A percentile compares a stretch with the other conserved stretches of the same genome.
These are phyloP conservation scores for Manis javanica DNA, from an alignment of 2,797 vertebrate species.

Conservation along the genomic window DNA sequence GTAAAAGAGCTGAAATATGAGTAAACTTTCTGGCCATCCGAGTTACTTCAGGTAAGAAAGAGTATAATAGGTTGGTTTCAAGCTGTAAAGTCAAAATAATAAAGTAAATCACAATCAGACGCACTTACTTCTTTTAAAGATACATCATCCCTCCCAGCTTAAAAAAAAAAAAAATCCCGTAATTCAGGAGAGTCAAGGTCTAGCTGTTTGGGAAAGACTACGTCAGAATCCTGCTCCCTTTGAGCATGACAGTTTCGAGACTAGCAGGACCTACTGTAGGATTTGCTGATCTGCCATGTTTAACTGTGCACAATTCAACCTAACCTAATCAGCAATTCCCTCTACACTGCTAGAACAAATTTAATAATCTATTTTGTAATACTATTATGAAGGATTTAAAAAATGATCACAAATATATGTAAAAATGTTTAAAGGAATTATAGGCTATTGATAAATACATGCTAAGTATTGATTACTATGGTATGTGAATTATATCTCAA, in stretches of 20 bases:
- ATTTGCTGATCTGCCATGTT: not conserved
- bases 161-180: not conserved
- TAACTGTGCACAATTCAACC: not conserved
- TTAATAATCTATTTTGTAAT: not conserved
- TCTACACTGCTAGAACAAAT: not conserved
- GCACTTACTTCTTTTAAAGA: not conserved
- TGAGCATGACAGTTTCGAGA: not conserved
- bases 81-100: constrained; percentile 87
- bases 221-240: not conserved
- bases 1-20: constrained; percentile 97
- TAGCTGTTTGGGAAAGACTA: not conserved
- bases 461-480: not conserved
- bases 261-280: not conserved
- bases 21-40: constrained; percentile 99
- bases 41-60: constrained; percentile 96
- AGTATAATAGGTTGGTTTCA: constrained; percentile 94
- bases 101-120: constrained; percentile 36
- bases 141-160: not conserved
- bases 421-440: constrained; percentile 20
- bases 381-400: not conserved
- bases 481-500: not conserved
- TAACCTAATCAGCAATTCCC: not conserved
- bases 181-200: not conserved
- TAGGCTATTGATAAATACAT: not conserved
- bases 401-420: not conserved